Evolutionary conservation across 2,888 invertebrate genomes (phyloP).

Genomic region (Zele albiditarsus): DNA sequence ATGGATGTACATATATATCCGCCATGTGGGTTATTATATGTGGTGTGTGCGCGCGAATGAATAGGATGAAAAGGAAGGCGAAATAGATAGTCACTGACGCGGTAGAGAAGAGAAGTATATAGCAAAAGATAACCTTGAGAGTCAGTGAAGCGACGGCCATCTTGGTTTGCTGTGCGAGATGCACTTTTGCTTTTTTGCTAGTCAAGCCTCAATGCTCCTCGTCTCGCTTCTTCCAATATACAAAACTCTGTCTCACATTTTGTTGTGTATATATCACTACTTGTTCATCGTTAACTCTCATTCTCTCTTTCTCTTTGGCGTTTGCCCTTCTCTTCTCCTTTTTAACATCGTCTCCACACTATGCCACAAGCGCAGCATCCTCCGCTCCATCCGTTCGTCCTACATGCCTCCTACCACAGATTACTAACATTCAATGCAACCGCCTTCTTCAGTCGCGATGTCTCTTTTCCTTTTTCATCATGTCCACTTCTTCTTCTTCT

Average conservation of each 20-base stretch:
- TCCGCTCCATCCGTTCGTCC: constrained; percentile 69
- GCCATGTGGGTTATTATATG: no score
- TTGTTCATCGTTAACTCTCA: constrained; percentile 38
- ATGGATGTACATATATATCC: not conserved
- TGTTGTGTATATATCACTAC: constrained; percentile 35
- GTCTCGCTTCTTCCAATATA: constrained; percentile 38
- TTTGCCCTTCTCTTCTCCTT: constrained; percentile 37
- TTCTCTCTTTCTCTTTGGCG: constrained; percentile 38
- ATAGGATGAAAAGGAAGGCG: constrained; percentile 39
- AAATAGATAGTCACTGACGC: constrained; percentile 53
- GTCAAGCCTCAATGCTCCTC: constrained; percentile 55
- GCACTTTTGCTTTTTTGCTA: constrained; percentile 69
- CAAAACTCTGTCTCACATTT: constrained; percentile 40
- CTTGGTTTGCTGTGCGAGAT: constrained; percentile 62
- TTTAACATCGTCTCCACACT: constrained; percentile 40
- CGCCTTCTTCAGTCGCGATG: constrained; percentile 56
- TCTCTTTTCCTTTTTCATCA: constrained; percentile 48
- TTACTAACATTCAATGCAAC: constrained; percentile 64
- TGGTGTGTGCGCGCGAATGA: not conserved
- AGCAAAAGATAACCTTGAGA: constrained; percentile 66
- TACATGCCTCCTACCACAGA: constrained; percentile 70
- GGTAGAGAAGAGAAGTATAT: constrained; percentile 44
- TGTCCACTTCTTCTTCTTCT: constrained; percentile 36
- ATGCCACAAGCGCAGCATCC: constrained; percentile 48
- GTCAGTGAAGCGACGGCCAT: constrained; percentile 68